Conservation (phyloP, 2,888 invertebrate genomes). For the Phorcus lineatus region DNA sequence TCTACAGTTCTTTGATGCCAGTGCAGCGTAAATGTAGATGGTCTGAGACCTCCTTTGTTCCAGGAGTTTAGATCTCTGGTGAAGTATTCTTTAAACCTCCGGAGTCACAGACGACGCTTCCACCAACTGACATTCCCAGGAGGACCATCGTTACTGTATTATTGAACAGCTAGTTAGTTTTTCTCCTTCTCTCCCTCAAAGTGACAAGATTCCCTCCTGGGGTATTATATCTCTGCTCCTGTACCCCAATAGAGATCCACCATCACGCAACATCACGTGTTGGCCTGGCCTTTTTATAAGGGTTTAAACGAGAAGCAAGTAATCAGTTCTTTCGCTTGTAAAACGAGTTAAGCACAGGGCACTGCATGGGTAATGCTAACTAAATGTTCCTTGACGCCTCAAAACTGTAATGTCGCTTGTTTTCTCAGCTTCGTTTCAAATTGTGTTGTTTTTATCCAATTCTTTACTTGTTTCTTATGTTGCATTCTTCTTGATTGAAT, state of each 20-base stretch:
- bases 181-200: slow-evolving; percentile 13
- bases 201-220: slow-evolving; percentile 16
- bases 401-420: too few species aligned
- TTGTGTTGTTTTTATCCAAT: too few species aligned
- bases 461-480: too few species aligned
- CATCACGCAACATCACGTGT: slow-evolving; percentile 21
- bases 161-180: slow-evolving; percentile 19
- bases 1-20: too few species aligned
- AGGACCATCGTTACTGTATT: slow-evolving; percentile 14
- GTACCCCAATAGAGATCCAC: not conserved
- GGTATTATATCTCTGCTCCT: slow-evolving; percentile 19
- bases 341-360: not conserved
- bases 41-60: too few species aligned
- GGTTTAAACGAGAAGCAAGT: not conserved
- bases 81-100: not conserved
- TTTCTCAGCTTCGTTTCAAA: too few species aligned
- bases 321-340: slow-evolving; percentile 16
- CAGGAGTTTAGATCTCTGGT: too few species aligned
- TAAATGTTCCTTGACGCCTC: too few species aligned
- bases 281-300: not conserved
- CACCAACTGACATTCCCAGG: not conserved
- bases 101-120: not conserved
- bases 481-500: too few species aligned
- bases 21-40: too few species aligned
- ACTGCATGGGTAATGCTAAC: slow-evolving; percentile 14